Evolutionary conservation across 2,888 invertebrate species (phyloP).

Genomic region (Drosophila quinaria): DNA sequence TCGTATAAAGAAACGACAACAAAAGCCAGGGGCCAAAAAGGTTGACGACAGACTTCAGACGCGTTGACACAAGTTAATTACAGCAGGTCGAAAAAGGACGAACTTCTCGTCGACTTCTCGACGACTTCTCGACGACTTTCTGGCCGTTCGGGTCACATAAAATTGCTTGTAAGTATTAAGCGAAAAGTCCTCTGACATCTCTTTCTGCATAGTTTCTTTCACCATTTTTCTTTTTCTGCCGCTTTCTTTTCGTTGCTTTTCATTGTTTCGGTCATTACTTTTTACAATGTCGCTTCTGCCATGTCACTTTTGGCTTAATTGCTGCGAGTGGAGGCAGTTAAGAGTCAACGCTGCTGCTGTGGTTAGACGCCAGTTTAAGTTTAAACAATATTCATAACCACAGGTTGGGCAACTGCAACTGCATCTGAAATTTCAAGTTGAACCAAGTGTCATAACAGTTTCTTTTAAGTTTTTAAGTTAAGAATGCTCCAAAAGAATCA

Average conservation of each 20-base stretch:
- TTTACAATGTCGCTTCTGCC: constrained; percentile 38
- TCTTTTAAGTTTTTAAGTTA: too few relatives aligned
- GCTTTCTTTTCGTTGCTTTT: neutral
- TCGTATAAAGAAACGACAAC: constrained; percentile 54
- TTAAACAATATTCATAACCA: constrained; percentile 9
- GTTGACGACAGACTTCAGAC: constrained; percentile 28
- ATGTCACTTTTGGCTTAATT: constrained; percentile 60
- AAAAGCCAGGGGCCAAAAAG: constrained; percentile 53
- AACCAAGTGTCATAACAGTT: neutral
- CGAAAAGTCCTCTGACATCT: constrained; percentile 44
- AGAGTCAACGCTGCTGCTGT: constrained; percentile 6
- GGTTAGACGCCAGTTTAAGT: constrained; percentile 2
- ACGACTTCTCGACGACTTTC: constrained; percentile 51
- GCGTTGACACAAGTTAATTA: constrained; percentile 68
- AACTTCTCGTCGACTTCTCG: constrained; percentile 33
- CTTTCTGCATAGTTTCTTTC: constrained; percentile 23
- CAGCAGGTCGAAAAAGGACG: constrained; percentile 48
- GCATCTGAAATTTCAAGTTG: constrained; percentile 2
- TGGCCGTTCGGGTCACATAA: constrained; percentile 53
- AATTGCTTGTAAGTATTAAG: constrained; percentile 55
- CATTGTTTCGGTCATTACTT: constrained; percentile 32
- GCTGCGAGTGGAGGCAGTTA: constrained; percentile 22
- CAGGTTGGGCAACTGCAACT: neutral
- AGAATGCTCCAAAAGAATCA: too few relatives aligned
- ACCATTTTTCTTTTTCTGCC: constrained; percentile 6